These are phyloP conservation scores for Netelia melanura DNA, from an alignment of 2,888 invertebrate species.

Conservation along the genomic window DNA sequence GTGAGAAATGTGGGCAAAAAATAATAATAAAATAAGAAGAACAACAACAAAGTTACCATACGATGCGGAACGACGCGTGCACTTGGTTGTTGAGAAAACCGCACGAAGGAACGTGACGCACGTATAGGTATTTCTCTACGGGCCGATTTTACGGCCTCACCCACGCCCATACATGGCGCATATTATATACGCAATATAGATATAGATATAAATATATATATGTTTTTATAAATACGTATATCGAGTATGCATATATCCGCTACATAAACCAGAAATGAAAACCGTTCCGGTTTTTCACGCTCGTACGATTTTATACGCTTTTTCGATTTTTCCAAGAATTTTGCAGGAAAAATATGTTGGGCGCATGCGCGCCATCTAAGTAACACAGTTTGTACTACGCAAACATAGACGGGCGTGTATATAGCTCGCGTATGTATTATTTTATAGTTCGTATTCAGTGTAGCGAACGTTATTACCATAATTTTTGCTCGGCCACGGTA, in stretches of 20 bases:
- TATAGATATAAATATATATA: neutral
- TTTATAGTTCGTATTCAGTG: neutral
- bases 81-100: slow-evolving; percentile 2
- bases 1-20: neutral
- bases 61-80: slow-evolving; percentile 13
- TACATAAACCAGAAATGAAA: neutral
- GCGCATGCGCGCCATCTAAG: neutral
- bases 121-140: slow-evolving; percentile 1
- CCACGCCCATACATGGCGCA: neutral
- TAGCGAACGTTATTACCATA: slow-evolving; percentile 20
- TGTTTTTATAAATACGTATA: neutral
- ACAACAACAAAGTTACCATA: neutral
- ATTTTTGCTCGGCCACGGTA: slow-evolving; percentile 18
- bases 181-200: neutral
- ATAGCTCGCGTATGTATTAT: neutral
- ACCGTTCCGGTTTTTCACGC: slow-evolving; percentile 5
- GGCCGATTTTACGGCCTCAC: neutral
- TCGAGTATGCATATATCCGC: neutral
- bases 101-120: slow-evolving; percentile 10
- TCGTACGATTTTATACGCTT: slow-evolving; percentile 3
- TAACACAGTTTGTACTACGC: no score
- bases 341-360: neutral
- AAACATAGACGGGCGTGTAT: neutral
- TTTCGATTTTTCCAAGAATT: slow-evolving; percentile 16
- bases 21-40: neutral